Evolutionary conservation across 1,140 invertebrate genomes (phyloP).

Genomic region (Drosophila kanapiae): DNA sequence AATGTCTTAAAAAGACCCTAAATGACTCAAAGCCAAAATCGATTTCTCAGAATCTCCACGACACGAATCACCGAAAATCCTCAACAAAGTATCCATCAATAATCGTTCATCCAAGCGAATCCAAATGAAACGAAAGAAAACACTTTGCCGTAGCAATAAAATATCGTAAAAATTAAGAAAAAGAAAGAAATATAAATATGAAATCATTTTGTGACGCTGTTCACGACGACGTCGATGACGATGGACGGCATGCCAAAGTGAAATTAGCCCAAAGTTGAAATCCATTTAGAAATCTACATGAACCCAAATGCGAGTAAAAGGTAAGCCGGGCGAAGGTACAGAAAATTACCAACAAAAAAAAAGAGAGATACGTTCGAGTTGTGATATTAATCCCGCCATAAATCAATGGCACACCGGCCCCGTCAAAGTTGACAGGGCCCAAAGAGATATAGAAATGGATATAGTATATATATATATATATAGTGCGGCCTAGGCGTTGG

Average conservation of each 20-base stretch:
- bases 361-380: slow-evolving; percentile 39
- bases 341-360: slow-evolving; percentile 32
- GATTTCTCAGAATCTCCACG: slow-evolving; percentile 29
- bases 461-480: neutral
- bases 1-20: slow-evolving; percentile 27
- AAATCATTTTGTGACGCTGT: slow-evolving; percentile 58
- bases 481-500: slow-evolving; percentile 42
- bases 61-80: slow-evolving; percentile 1
- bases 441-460: slow-evolving; percentile 13
- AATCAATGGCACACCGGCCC: slow-evolving; percentile 54
- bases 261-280: slow-evolving; percentile 81
- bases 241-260: slow-evolving; percentile 57
- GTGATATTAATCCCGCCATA: slow-evolving; percentile 70
- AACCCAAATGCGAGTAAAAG: slow-evolving; percentile 53
- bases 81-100: slow-evolving; percentile 51
- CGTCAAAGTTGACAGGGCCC: slow-evolving; percentile 60
- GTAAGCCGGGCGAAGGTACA: slow-evolving; percentile 30
- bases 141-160: slow-evolving; percentile 14
- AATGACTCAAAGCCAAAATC: slow-evolving; percentile 24
- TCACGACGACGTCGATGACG: slow-evolving; percentile 9
- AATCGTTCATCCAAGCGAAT: slow-evolving; percentile 19
- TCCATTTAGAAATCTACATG: slow-evolving; percentile 76
- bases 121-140: slow-evolving; percentile 17
- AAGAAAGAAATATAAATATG: slow-evolving; percentile 41
- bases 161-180: slow-evolving; percentile 22